These are phyloP conservation scores for Pongo abelii DNA, from an alignment of 2,113 vertebrate genomes.

Conservation along the genomic window DNA sequence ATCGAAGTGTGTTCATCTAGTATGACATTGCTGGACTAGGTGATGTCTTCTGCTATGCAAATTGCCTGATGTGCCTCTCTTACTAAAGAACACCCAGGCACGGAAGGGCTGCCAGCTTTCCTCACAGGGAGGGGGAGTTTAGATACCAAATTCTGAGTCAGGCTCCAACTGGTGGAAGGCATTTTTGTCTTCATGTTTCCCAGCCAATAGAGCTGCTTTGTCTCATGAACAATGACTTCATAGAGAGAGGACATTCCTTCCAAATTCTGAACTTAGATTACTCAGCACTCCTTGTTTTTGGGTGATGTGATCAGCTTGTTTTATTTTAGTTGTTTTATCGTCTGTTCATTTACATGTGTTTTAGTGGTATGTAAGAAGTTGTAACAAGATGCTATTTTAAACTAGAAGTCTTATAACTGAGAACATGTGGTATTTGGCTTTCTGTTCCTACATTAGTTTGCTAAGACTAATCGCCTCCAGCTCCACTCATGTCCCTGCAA, in stretches of 20 bases:
- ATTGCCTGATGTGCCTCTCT: not conserved
- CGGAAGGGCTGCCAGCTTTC: not conserved
- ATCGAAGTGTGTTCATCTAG: not conserved
- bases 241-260: not conserved
- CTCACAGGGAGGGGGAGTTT: not conserved
- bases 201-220: not conserved
- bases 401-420: not conserved
- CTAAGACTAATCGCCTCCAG: too few relatives aligned
- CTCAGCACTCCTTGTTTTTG: not conserved
- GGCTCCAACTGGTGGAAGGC: not conserved
- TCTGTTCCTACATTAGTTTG: too few relatives aligned
- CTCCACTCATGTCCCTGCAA: too few relatives aligned
- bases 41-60: not conserved
- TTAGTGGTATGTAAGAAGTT: not conserved
- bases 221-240: not conserved
- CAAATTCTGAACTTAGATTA: not conserved
- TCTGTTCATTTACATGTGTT: constrained; percentile 41
- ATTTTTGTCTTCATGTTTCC: not conserved
- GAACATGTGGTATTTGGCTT: too few relatives aligned
- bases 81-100: not conserved
- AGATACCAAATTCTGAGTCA: not conserved
- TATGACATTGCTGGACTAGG: not conserved
- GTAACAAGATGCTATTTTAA: constrained; percentile 52
- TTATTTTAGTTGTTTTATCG: constrained; percentile 22
- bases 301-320: constrained; percentile 18